Evolutionary conservation across 1,140 invertebrate genomes (phyloP), one percentile per base, ranked within the genome.

Genomic region (Cydia strobilella): DNA sequence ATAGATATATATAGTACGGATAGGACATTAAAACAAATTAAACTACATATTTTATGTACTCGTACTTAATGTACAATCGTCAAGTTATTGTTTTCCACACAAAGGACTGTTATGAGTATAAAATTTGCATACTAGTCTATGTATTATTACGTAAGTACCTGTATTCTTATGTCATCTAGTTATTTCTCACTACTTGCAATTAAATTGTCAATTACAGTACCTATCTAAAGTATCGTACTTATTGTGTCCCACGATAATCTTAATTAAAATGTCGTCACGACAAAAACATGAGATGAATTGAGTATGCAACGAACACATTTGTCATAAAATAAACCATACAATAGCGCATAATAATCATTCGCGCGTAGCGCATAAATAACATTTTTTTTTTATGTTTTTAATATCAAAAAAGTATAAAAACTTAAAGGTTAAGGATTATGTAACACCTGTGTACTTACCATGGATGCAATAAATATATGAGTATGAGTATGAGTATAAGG

Each of bases 141-240:
- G n/a, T 20, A 20, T 59, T 23, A 20, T 20, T 59, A 59, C 23
- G 51, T 7, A 20, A 18, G 51, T 7, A 20, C 7, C 3, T 59
- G 51, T 59, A 59, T 59, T 59, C 51, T 72, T 81, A 80, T 80
- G 81, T 83, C 82, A 79, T 76, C 82, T 81, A 73, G 79, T 77
- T 79, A 42, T 75, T 77, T 77, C 69, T 65, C 76, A 54, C 76
- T 79, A 75, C 79, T 39, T 39, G 6, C 35, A 75, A 75, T 76
- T 51, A 74, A 75, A 74, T 48, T 18, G 48, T 51, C 48, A 20
- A 59, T 59, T 59, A 18, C 48, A 2, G 13, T 51, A 51, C 18
- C 48, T 15, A 51, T 51, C 48, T 15, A 20, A n/a, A n/a, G 6
- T 59, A 10, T 20, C 1, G 6, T 59, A 20, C 51, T 0, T 59